Evolutionary conservation across 2,888 invertebrate species (phyloP).

Genomic region (Falcaria lacertinaria): DNA sequence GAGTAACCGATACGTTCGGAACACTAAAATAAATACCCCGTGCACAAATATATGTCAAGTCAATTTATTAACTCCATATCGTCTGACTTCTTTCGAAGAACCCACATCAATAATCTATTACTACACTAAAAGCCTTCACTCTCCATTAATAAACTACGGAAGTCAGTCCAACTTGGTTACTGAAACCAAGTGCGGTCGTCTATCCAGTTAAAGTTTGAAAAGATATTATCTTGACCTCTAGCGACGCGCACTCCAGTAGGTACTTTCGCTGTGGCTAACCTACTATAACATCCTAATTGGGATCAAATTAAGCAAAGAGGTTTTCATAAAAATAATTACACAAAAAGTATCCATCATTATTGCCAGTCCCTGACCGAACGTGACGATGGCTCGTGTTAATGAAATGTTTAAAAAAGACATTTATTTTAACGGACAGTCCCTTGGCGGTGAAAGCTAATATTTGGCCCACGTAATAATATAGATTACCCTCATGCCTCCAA

Average conservation of each 20-base stretch:
- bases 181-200: not conserved
- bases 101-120: not conserved
- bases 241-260: no score
- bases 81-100: not conserved
- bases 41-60: no score
- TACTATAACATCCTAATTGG: not conserved
- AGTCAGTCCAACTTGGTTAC: not conserved
- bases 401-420: constrained; percentile 20
- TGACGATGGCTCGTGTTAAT: constrained; percentile 2
- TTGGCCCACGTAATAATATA: not conserved
- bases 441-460: constrained; percentile 10
- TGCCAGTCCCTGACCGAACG: not conserved
- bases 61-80: no score
- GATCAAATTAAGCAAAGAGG: not conserved
- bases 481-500: constrained; percentile 10
- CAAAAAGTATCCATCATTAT: not conserved
- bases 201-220: not conserved
- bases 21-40: no score
- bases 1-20: no score
- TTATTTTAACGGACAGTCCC: constrained; percentile 21
- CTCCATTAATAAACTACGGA: not conserved
- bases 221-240: not conserved
- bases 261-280: no score
- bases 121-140: not conserved
- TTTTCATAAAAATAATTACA: not conserved